Conservation (phyloP, 2,797 vertebrate species). For the Paratrypauchen microcephalus region DNA sequence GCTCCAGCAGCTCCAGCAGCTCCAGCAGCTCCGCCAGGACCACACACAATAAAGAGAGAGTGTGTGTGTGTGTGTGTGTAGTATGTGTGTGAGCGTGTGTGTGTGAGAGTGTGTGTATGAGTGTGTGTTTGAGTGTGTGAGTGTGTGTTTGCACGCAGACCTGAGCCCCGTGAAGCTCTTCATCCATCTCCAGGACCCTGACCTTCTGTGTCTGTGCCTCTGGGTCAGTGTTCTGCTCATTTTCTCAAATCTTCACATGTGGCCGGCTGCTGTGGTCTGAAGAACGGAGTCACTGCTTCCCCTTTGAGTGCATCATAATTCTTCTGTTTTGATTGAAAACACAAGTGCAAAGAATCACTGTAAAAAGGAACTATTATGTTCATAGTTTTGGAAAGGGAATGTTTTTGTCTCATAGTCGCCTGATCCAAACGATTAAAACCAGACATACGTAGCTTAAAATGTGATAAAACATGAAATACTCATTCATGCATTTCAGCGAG, state of each 20-base stretch:
- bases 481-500: neutral
- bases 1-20: too few relatives aligned
- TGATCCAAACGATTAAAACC: too few relatives aligned
- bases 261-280: conserved; percentile 6
- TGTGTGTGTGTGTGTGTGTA: neutral
- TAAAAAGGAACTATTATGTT: neutral
- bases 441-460: too few relatives aligned
- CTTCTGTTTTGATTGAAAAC: neutral
- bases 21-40: conserved; percentile 42
- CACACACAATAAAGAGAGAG: conserved; percentile 17
- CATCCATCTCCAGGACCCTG: neutral
- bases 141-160: neutral
- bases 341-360: neutral
- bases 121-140: neutral
- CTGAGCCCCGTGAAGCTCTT: neutral
- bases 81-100: neutral
- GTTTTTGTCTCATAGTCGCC: too few relatives aligned
- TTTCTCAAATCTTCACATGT: neutral
- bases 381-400: too few relatives aligned
- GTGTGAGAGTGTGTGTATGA: neutral
- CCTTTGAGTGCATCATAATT: neutral
- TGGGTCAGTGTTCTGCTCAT: conserved; percentile 3
- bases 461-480: neutral
- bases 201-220: neutral
- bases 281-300: neutral